Evolutionary conservation across 2,113 vertebrate genomes (phyloP).

Genomic region (Helogale parvula): DNA sequence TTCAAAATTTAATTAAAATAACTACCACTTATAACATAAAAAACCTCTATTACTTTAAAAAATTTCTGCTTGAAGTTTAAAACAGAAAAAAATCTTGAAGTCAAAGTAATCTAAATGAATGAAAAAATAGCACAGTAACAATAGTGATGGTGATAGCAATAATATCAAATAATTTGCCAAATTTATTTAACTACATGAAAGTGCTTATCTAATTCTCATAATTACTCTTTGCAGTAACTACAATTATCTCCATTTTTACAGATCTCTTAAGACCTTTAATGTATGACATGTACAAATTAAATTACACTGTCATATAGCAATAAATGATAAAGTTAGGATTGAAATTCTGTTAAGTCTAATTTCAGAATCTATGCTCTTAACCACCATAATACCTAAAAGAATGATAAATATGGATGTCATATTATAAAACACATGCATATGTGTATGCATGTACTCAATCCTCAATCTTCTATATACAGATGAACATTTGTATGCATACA

Average conservation of each 20-base stretch:
- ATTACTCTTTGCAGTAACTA: not conserved
- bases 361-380: not conserved
- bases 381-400: not conserved
- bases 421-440: constrained; percentile 46
- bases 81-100: not conserved
- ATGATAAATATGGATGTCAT: not conserved
- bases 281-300: not conserved
- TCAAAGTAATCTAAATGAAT: not conserved
- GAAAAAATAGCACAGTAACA: not conserved
- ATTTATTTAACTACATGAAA: not conserved
- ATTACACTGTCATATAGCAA: not conserved
- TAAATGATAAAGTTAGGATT: not conserved
- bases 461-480: constrained; percentile 11
- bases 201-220: not conserved
- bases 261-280: not conserved
- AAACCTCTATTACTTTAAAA: not conserved
- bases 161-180: not conserved
- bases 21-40: not conserved
- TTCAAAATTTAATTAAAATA: constrained; percentile 45
- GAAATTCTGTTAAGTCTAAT: not conserved
- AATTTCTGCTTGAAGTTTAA: constrained; percentile 31
- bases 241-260: not conserved
- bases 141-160: not conserved
- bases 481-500: not conserved
- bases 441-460: constrained; percentile 4